Base-by-base conservation (phyloP, 2,113 vertebrate species). In the Rhadina sibilatrix region DNA sequence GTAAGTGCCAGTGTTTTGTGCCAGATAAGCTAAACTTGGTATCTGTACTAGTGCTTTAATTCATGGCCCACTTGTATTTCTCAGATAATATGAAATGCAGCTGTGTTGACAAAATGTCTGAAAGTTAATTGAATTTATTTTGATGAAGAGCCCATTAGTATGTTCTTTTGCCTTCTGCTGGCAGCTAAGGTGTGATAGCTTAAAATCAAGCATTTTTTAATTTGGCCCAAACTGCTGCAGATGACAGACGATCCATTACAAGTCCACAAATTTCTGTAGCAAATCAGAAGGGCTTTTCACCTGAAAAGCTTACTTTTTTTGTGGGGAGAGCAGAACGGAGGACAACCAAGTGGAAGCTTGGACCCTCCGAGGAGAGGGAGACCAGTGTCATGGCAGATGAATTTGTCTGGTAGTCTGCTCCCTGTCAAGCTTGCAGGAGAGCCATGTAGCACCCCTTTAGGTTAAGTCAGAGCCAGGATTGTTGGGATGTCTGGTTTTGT, bases 191-290 rank as follows among this genome's bases (percentile, higher is more conserved):
- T 80, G 19, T 9, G 7, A 27, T 30, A 75, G 3, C 25, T 80
- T 69, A 44, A 64, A 72, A 15, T 70, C 31, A 63, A 42, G 28
- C 28, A 18, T 78, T 44, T 8, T 15, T 54, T 81, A 19, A 15
- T 87, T 21, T 17, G n/a, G 38, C 23, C 11, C 15, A 70, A 42
- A 59, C n/a, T 3, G 2, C 16, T 74, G 50, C 18, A 3, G 21
- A 0, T 44, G 60, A 27, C 25, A 61, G 61, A 52, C 31, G 3
- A 11, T 22, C 38, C 11, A 1, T 59, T 79, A 25, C 44, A 63
- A 42, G 10, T 23, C 57, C 33, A 37, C 1, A 0, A 1, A 59
- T 68, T 71, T 24, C 38, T 71, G 0, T 3, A 56, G 47, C 30
- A 38, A 16, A 71, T 64, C 28, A 64, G 35, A 72, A 63, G 28